Base-by-base conservation (phyloP, 2,888 invertebrate species). In the Carpatolechia fugitivella region DNA sequence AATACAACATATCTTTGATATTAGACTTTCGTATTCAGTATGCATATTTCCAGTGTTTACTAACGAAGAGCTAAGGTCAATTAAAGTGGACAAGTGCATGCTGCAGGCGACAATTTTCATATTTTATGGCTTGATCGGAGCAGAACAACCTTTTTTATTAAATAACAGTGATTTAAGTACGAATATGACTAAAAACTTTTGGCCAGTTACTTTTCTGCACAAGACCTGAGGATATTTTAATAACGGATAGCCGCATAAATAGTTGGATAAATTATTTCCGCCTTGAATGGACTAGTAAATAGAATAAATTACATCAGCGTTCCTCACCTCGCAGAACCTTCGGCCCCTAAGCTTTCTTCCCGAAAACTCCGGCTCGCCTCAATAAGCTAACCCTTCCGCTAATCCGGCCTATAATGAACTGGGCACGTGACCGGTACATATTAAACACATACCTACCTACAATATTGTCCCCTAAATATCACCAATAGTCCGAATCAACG, bases 341-440 rank as follows among this genome's bases (percentile, higher is more conserved):
- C 11, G 36, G 36, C 44, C 55, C 54, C 50, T 49, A 24, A 55
- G 31, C 50, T 55, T 55, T 50, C 50, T 52, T 65, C 56, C 58
- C 65, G 66, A 70, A 67, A 69, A 74, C 70, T 65, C 61, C 54
- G 58, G 53, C 48, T 60, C 67, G 66, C 59, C 65, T 71, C 75
- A 77, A 73, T 77, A 73, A 78, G 69, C 68, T 74, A 79, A 80
- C 80, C 81, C 82, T 80, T 80, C 70, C 68, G 67, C 71, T 83
- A 82, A 84, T 80, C 81, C 83, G 65, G 69, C 66, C 67, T 73
- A 78, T 85, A 84, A 85, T 84, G 82, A 85, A 81, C 76, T 66
- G 65, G 59, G 72, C 62, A 67, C 69, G 72, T 70, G 69, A 70
- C 70, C 62, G 57, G 55, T 55, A 35, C 56, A 63, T 74, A 76